A percentile compares a stretch with the other conserved stretches of the same genome.
Evolutionary conservation across 2,797 vertebrate genomes (phyloP).

Genomic region (Pangasius sanitwongsei): DNA sequence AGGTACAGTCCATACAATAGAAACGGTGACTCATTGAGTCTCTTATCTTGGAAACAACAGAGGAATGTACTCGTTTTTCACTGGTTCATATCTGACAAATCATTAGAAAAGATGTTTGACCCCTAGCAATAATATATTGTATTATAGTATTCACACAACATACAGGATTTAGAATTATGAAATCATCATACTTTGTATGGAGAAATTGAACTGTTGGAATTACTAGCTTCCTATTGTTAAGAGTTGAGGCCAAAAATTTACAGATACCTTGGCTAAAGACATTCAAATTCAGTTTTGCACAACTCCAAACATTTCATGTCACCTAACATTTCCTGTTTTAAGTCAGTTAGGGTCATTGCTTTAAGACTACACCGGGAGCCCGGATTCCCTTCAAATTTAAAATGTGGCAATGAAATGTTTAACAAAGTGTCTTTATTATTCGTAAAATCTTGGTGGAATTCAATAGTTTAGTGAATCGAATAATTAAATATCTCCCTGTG

Average conservation of each 20-base stretch:
- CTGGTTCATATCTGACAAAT: constrained; percentile 36
- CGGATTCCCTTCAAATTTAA: neutral
- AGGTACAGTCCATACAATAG: neutral
- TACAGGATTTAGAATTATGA: neutral
- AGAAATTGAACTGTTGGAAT: neutral
- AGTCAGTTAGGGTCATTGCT: neutral
- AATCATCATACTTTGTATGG: neutral
- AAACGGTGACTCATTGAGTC: constrained; percentile 29
- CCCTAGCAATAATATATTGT: constrained; percentile 38
- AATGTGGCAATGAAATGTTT: neutral
- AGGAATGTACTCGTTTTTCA: constrained; percentile 49
- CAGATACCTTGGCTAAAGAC: neutral
- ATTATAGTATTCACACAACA: constrained; percentile 18
- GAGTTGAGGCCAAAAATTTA: neutral
- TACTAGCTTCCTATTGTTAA: neutral
- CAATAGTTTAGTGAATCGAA: neutral
- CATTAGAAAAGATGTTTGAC: constrained; percentile 16
- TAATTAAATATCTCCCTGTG: neutral
- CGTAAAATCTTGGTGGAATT: neutral
- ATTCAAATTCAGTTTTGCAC: neutral
- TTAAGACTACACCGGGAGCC: neutral
- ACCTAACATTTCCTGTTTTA: neutral
- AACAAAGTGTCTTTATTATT: neutral
- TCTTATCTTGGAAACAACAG: constrained; percentile 37
- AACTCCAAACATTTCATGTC: neutral